phyloP scores from a whole-genome alignment of 2,113 vertebrate genomes.

The Cyrtonyx montezumae region DNA sequence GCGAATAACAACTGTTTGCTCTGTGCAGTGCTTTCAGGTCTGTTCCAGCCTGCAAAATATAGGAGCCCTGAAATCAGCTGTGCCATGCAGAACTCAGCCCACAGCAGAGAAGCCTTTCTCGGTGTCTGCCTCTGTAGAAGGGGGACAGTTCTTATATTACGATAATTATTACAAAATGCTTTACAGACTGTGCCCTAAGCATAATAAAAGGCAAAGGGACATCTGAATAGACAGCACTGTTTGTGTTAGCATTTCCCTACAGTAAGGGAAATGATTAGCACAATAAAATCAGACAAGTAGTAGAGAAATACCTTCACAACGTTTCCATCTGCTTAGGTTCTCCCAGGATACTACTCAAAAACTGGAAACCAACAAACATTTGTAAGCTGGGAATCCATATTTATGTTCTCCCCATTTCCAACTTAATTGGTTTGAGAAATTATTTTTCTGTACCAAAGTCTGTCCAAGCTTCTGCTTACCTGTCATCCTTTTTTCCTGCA shows the following conservation, averaged over 20 bases:
- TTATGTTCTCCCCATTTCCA: neutral
- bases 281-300: neutral
- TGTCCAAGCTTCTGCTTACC: neutral
- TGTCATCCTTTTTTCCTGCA: neutral
- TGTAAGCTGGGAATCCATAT: neutral
- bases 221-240: neutral
- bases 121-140: neutral
- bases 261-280: neutral
- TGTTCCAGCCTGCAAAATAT: neutral
- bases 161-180: neutral
- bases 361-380: slow-evolving; percentile 4
- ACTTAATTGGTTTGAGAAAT: neutral
- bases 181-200: neutral
- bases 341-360: slow-evolving; percentile 73
- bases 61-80: neutral
- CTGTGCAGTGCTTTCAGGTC: neutral
- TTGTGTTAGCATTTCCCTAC: neutral
- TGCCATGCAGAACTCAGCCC: neutral
- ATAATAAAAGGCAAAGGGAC: neutral
- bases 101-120: neutral
- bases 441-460: neutral
- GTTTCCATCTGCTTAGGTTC: slow-evolving; percentile 60
- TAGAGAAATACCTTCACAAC: slow-evolving; percentile 62
- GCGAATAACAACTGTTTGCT: neutral
- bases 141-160: neutral